Base-by-base conservation (phyloP, 2,797 vertebrate species). In the Halcyon badia region DNA sequence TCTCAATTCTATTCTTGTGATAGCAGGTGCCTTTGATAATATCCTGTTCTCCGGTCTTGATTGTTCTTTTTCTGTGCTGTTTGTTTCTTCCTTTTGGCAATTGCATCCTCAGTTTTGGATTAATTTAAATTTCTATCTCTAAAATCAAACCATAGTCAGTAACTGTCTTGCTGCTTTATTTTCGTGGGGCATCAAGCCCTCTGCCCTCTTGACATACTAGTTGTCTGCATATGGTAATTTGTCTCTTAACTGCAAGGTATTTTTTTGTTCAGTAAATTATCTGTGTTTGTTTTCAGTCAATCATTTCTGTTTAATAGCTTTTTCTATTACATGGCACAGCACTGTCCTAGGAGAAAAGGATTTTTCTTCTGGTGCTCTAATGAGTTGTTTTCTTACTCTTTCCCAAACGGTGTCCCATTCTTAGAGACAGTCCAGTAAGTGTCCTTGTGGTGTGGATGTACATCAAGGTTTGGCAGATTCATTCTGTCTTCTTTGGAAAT, bases 11-110 rank as follows among this genome's bases (percentile, higher is more conserved):
- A 10, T 92, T 94, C 86, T 89, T 82, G 90, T 89, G 89, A 42
- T 84, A 80, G 62, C 56, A 90, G 90, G 90, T 97, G 92, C 54
- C 75, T 93, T 92, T 92, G 87, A 93, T 97, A 91, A 89, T 89
- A 60, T 86, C 41, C 54, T 91, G 84, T 94, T 93, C 52, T 83
- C 31, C 28, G 42, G 49, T 85, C 81, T 87, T 91, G 71, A 84
- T 95, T 89, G 66, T 95, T 89, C 75, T 92, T 89, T 89, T 89
- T 87, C 52, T 85, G 31, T 83, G 57, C 73, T 93, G 75, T 85
- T 85, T 95, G 60, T 87, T 93, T 96, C 60, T 87, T 94, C 87
- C 81, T 89, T 91, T 94, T 94, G 83, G 78, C 93, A 89, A 87
- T 94, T 94, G 61, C 83, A 80, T 71, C 75, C 81, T 94, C 65